Conservation (phyloP, 2,797 vertebrate genomes). For the Coendou prehensilis region DNA sequence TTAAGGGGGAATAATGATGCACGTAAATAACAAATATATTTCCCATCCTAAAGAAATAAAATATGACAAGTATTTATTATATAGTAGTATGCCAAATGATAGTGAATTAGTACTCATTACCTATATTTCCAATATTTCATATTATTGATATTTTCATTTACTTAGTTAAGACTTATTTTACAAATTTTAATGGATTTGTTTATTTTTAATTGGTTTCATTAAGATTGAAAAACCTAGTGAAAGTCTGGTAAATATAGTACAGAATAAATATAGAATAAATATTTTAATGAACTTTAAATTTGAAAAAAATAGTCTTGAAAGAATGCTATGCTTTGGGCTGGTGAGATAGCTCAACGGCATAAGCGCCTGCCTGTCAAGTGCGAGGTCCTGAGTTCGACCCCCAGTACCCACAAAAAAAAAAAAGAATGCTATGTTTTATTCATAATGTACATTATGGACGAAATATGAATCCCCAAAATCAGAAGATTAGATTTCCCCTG, state of each 20-base stretch:
- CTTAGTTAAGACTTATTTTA: not conserved
- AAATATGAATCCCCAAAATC: constrained; percentile 51
- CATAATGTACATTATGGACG: constrained; percentile 22
- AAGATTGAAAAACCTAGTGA: not conserved
- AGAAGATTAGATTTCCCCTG: constrained; percentile 36
- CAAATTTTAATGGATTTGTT: constrained; percentile 33
- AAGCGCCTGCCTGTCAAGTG: too few species aligned
- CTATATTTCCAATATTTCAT: not conserved
- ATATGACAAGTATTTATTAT: constrained; percentile 37
- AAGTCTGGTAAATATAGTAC: not conserved
- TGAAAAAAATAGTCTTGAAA: not conserved
- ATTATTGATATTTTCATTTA: constrained; percentile 60
- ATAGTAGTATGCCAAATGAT: constrained; percentile 14
- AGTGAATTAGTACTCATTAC: constrained; percentile 35
- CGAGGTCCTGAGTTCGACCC: too few species aligned
- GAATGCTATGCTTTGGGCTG: not conserved
- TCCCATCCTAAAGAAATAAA: constrained; percentile 49
- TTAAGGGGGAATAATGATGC: not conserved
- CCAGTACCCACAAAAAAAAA: not conserved
- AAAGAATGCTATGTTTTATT: constrained; percentile 18
- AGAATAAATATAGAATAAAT: not conserved
- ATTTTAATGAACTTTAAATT: constrained; percentile 18
- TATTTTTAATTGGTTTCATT: constrained; percentile 62
- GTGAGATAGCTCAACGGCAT: too few species aligned
- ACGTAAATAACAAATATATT: constrained; percentile 57